Conservation (phyloP, 2,113 vertebrate species). For the Tylochromis polylepis region DNA sequence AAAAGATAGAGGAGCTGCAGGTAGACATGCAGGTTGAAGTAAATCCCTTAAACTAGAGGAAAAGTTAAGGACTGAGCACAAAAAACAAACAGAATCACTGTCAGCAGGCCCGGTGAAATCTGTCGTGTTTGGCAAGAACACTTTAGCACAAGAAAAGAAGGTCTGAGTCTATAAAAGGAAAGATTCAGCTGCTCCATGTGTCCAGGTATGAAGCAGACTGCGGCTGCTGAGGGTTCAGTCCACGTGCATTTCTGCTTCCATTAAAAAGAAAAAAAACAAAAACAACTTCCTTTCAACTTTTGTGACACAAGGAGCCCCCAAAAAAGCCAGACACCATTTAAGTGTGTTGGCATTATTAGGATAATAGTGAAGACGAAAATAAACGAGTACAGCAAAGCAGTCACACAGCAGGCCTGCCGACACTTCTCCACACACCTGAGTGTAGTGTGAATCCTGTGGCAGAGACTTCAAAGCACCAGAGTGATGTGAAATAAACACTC, state of each 20-base stretch:
- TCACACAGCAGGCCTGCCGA: not conserved
- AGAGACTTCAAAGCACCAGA: conserved; percentile 16
- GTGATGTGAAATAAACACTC: conserved; percentile 3
- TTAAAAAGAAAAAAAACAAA: conserved; percentile 18
- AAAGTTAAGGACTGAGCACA: not conserved
- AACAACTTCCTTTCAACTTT: not conserved
- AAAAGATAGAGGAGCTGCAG: not conserved
- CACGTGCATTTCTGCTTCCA: not conserved
- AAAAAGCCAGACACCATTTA: not conserved
- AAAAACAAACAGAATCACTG: not conserved
- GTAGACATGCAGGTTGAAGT: conserved; percentile 11
- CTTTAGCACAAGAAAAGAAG: not conserved
- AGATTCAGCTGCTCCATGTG: not conserved
- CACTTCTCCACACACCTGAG: not conserved
- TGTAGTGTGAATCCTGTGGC: conserved; percentile 19
- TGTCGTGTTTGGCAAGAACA: conserved; percentile 4
- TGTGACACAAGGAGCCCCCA: not conserved
- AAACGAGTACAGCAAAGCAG: not conserved
- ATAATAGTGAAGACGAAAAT: not conserved
- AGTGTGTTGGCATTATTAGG: not conserved
- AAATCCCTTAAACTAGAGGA: not conserved
- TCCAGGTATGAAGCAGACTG: conserved; percentile 1
- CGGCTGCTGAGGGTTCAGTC: not conserved
- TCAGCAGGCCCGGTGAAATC: not conserved
- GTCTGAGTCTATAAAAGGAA: not conserved